Percentiles rank a stretch among this genome's conserved stretches.
These are phyloP conservation scores for Bombus difficillimus DNA, from an alignment of 1,140 invertebrate species.

Conservation along the genomic window DNA sequence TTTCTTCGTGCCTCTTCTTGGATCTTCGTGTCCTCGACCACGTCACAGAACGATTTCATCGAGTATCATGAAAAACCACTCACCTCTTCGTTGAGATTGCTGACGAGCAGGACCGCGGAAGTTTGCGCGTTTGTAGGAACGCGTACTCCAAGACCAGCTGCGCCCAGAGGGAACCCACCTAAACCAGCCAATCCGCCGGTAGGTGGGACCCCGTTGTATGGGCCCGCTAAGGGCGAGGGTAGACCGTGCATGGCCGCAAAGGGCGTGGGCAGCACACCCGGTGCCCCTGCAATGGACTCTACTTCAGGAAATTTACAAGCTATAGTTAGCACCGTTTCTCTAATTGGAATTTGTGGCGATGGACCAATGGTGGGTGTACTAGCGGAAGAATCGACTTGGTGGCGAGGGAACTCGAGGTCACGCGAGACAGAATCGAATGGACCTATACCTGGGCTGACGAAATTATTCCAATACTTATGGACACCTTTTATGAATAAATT, in stretches of 20 bases:
- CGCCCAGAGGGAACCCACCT: constrained; percentile 88
- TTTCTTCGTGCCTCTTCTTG: constrained; percentile 36
- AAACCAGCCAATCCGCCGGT: constrained; percentile 88
- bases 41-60: background rate
- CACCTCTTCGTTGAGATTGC: constrained; percentile 96
- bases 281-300: constrained; percentile 86
- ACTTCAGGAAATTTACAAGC: constrained; percentile 78
- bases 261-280: constrained; percentile 92
- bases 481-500: too few species aligned
- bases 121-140: constrained; percentile 85
- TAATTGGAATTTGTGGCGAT: background rate
- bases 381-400: background rate
- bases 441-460: too few species aligned
- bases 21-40: background rate
- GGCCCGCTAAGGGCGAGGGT: constrained; percentile 87
- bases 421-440: background rate
- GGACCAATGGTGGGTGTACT: background rate
- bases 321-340: constrained; percentile 58
- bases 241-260: constrained; percentile 89
- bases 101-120: constrained; percentile 93
- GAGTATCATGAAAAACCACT: constrained; percentile 68
- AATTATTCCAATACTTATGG: too few species aligned
- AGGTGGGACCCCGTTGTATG: constrained; percentile 87
- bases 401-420: background rate
- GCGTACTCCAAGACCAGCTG: constrained; percentile 84